Base-by-base conservation (phyloP, 2,888 invertebrate genomes). In the Abscondita cerata region DNA sequence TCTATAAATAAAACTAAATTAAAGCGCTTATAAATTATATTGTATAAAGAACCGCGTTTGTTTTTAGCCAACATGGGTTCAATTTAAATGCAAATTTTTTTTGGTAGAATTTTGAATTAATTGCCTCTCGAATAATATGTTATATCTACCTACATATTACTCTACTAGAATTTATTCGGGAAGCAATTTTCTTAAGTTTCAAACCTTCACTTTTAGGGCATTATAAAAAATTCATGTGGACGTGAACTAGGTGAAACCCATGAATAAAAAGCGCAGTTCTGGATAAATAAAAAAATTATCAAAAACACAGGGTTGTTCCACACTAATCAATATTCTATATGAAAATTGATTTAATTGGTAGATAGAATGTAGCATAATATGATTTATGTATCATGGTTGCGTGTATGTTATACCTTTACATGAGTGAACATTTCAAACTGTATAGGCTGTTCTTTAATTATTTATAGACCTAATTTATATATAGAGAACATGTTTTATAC, bases 151-250 rank as follows among this genome's bases (percentile, higher is more conserved):
- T 1, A 44, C 44, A 18, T 44, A 18, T 44, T 44, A 1, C 36
- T 18, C n/a, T n/a, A n/a, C n/a, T n/a, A n/a, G 31, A 56, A 56
- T 48, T 48, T 50, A 47, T 56, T 56, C 47, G n/a, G 50, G 56
- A 41, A 34, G 48, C 50, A 34, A 33, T 57, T 48, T 57, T 51
- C 40, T 19, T 41, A 51, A 44, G 44, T 44, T 54, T 33, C n/a
- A n/a, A n/a, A n/a, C 25, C 25, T 25, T 25, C 25, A 4, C 4
- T 25, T 25, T 25, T 25, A 4, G 25, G 25, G 25, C 25, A 15
- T 40, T 15, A 40, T 40, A 40, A 40, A 40, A 40, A 40, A 40
- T 40, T 40, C 40, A 40, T 36, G n/a, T 9, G 2, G 36, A 12
- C 11, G n/a, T 36, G 36, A 36, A 36, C 36, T 36, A 36, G 11